Evolutionary conservation across 2,797 vertebrate species (phyloP).

Genomic region (Neostethus bicornis): DNA sequence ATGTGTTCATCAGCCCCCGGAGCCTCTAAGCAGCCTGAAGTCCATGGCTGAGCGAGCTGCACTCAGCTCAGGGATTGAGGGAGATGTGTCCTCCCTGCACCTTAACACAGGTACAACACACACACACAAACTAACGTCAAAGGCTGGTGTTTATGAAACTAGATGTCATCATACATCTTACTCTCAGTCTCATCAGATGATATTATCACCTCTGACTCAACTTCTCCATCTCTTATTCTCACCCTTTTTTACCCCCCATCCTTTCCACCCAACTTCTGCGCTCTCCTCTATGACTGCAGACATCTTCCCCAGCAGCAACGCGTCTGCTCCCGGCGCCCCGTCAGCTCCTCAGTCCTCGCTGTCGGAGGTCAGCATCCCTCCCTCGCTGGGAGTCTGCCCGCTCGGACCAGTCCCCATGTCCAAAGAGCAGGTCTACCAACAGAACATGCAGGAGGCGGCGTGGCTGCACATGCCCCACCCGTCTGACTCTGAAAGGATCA

Average conservation of each 20-base stretch:
- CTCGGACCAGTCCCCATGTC: conserved; percentile 88
- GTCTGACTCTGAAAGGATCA: conserved; percentile 89
- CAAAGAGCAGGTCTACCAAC: conserved; percentile 93
- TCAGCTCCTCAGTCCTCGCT: conserved; percentile 76
- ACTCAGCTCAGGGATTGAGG: conserved; percentile 87
- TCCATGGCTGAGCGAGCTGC: conserved; percentile 90
- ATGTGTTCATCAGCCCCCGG: conserved; percentile 76
- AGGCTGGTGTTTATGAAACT: conserved; percentile 51
- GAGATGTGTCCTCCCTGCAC: conserved; percentile 86
- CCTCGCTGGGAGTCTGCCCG: conserved; percentile 88
- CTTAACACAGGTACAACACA: conserved; percentile 80
- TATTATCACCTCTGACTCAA: conserved; percentile 50
- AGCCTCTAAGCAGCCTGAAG: conserved; percentile 87
- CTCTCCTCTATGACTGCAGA: conserved; percentile 50
- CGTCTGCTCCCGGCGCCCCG: conserved; percentile 68
- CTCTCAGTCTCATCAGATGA: conserved; percentile 48
- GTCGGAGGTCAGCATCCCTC: conserved; percentile 88
- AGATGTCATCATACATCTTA: conserved; percentile 61
- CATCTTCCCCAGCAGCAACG: conserved; percentile 84
- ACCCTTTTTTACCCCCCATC: neutral
- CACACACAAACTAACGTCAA: conserved; percentile 26
- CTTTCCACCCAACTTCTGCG: neutral
- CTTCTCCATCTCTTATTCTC: conserved; percentile 26
- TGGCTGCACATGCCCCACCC: conserved; percentile 93
- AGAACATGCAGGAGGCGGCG: conserved; percentile 90